Evolutionary conservation across 2,888 invertebrate species (phyloP).

Genomic region (Heliconius ethilla): DNA sequence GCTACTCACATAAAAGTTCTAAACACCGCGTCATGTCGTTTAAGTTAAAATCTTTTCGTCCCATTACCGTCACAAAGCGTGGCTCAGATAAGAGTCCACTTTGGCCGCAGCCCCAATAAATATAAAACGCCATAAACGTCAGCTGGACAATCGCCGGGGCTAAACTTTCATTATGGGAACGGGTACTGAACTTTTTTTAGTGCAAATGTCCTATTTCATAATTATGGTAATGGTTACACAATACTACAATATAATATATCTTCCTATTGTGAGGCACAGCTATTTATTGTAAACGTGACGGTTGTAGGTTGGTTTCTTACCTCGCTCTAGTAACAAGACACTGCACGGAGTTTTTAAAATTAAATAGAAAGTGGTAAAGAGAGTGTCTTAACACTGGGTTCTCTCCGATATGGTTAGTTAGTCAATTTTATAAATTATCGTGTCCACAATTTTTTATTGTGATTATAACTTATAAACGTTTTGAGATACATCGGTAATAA

Average conservation of each 20-base stretch:
- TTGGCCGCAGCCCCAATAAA: constrained; percentile 29
- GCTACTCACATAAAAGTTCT: constrained; percentile 1
- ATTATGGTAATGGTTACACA: background rate
- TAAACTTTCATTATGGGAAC: constrained; percentile 28
- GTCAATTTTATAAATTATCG: no score
- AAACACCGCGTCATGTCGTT: constrained; percentile 17
- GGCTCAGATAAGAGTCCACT: constrained; percentile 33
- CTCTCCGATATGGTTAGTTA: no score
- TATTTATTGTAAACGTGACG: no score
- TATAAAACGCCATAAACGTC: constrained; percentile 68
- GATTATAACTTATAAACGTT: background rate
- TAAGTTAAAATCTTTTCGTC: constrained; percentile 25
- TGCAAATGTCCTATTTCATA: constrained; percentile 2
- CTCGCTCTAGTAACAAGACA: no score
- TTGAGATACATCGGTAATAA: background rate
- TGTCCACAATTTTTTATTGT: no score
- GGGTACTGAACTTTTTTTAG: constrained; percentile 1
- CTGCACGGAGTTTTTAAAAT: no score
- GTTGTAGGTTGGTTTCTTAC: no score
- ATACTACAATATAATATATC: background rate
- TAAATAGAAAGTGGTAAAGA: no score
- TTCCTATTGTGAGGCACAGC: no score
- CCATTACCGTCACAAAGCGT: constrained; percentile 34
- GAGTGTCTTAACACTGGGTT: no score
- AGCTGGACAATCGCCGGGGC: constrained; percentile 54